Evolutionary conservation across 2,888 invertebrate species (phyloP).

Genomic region (Amphipoea lucens): DNA sequence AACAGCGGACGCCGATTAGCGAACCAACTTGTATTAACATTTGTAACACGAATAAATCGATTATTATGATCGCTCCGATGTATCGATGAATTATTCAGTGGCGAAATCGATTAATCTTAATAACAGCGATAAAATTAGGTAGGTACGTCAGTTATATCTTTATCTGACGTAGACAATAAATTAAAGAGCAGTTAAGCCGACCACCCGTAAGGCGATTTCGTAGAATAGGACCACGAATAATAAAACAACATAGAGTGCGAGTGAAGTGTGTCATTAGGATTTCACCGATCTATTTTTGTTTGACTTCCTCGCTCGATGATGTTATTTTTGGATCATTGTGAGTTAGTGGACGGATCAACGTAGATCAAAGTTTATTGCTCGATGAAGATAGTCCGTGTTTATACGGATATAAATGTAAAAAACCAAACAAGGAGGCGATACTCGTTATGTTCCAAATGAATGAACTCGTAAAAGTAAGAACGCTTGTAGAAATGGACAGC

Average conservation of each 20-base stretch:
- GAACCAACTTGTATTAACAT: slow-evolving; percentile 45
- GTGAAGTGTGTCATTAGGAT: slow-evolving; percentile 86
- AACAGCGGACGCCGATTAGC: slow-evolving; percentile 60
- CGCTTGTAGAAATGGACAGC: slow-evolving; percentile 34
- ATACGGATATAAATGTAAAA: slow-evolving; percentile 61
- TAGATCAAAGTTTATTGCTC: slow-evolving; percentile 81
- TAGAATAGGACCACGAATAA: slow-evolving; percentile 73
- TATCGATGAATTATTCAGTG: slow-evolving; percentile 68
- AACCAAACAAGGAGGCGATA: slow-evolving; percentile 59
- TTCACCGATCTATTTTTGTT: slow-evolving; percentile 82
- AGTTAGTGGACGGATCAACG: slow-evolving; percentile 78
- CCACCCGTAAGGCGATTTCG: slow-evolving; percentile 82
- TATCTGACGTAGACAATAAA: slow-evolving; percentile 68
- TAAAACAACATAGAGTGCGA: slow-evolving; percentile 74
- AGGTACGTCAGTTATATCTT: slow-evolving; percentile 51
- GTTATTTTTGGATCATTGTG: slow-evolving; percentile 76
- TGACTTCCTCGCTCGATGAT: slow-evolving; percentile 69
- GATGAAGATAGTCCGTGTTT: slow-evolving; percentile 69
- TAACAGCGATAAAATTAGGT: slow-evolving; percentile 53
- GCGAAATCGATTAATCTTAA: slow-evolving; percentile 63
- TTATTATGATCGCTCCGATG: slow-evolving; percentile 63
- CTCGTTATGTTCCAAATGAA: slow-evolving; percentile 60
- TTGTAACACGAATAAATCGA: slow-evolving; percentile 59
- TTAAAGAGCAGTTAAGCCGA: slow-evolving; percentile 74
- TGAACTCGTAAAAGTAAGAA: slow-evolving; percentile 57